These are phyloP conservation scores for Rhopalosiphum padi DNA, from an alignment of 1,140 invertebrate genomes.

Conservation along the genomic window DNA sequence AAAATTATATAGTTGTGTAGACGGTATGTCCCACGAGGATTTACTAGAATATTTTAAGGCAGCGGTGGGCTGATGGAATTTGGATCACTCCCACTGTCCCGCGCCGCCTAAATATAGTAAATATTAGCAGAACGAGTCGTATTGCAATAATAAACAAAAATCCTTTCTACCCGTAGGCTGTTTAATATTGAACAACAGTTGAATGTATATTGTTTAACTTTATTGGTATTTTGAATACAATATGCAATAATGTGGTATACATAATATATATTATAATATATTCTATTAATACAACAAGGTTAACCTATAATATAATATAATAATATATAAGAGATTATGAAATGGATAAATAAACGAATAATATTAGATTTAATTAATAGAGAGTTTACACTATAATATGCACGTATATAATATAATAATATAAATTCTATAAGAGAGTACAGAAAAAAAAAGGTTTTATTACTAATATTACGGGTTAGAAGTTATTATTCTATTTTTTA, in stretches of 20 bases:
- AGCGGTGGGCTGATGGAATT: neutral
- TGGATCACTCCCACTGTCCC: neutral
- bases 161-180: neutral
- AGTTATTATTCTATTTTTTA: neutral
- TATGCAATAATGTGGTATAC: neutral
- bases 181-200: neutral
- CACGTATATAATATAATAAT: neutral
- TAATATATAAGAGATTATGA: neutral
- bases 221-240: conserved; percentile 3
- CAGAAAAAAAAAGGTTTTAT: neutral
- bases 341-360: neutral
- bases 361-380: neutral
- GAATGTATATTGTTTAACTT: neutral
- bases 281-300: neutral
- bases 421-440: neutral
- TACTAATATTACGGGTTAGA: neutral
- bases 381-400: neutral
- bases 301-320: neutral
- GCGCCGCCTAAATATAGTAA: neutral
- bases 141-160: neutral
- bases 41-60: neutral
- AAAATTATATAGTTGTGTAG: neutral
- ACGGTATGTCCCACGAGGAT: neutral
- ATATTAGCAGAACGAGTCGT: neutral
- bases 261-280: neutral